Percentiles rank a stretch among this genome's conserved stretches.
These are phyloP conservation scores for Agapetus fuscipes DNA, from an alignment of 2,888 invertebrate genomes.

Conservation along the genomic window DNA sequence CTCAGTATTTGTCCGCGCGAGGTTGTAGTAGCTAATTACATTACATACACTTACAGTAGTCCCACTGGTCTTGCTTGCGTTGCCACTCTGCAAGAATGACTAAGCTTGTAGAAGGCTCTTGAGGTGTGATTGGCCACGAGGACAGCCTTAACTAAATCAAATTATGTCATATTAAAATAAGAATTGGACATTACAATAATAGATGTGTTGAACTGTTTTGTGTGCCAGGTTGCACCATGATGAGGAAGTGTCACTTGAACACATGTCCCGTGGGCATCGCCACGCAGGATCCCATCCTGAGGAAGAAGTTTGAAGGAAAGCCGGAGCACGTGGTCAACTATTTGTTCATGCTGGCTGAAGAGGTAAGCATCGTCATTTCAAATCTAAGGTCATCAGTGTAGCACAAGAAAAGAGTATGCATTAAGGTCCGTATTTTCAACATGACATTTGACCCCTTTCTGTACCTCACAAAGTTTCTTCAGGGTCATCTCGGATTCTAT, in stretches of 20 bases:
- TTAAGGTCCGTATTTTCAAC: too few species aligned
- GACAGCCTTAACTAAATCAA: too few species aligned
- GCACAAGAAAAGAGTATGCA: too few species aligned
- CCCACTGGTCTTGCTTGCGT: too few species aligned
- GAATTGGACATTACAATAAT: not conserved
- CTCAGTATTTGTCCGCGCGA: too few species aligned
- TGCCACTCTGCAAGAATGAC: too few species aligned
- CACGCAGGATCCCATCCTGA: slow-evolving; percentile 91
- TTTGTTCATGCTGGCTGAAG: slow-evolving; percentile 95
- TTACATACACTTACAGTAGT: too few species aligned
- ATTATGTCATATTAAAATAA: not conserved
- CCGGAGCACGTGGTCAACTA: slow-evolving; percentile 98
- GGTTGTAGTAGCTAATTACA: too few species aligned
- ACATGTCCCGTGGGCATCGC: slow-evolving; percentile 99
- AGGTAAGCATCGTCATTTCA: slow-evolving; percentile 47
- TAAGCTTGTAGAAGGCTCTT: too few species aligned
- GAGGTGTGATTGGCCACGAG: too few species aligned
- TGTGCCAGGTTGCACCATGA: slow-evolving; percentile 86
- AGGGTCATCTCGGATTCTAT: too few species aligned
- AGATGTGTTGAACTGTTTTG: not conserved
- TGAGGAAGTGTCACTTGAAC: slow-evolving; percentile 98
- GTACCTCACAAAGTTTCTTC: too few species aligned
- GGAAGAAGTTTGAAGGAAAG: slow-evolving; percentile 95
- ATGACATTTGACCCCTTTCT: not conserved
- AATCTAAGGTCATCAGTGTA: not conserved